A percentile compares a stretch with the other conserved stretches of the same genome.
Evolutionary conservation across 1,140 invertebrate genomes (phyloP).

Genomic region (Paralvinella palmiformis): DNA sequence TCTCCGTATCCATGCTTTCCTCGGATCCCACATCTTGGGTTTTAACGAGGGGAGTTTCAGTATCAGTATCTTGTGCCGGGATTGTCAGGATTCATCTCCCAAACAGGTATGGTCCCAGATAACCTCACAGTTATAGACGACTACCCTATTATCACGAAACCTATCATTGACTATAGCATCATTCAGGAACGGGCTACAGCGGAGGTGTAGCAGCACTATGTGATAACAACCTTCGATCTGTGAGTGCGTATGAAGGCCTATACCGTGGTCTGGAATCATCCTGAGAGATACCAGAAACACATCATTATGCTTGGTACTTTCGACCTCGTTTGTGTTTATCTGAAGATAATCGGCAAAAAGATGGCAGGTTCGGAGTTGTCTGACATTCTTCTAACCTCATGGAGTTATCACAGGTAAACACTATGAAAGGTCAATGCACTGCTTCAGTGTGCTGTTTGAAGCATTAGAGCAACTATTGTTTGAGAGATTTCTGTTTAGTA

Average conservation of each 20-base stretch:
- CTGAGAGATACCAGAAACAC: slow-evolving; percentile 23
- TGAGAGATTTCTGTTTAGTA: neutral
- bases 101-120: neutral
- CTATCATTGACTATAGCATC: neutral
- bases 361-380: slow-evolving; percentile 22
- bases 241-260: slow-evolving; percentile 7
- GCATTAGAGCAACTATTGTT: slow-evolving; percentile 15
- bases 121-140: neutral
- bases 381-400: slow-evolving; percentile 19
- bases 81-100: too few species aligned
- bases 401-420: slow-evolving; percentile 21
- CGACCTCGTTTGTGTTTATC: slow-evolving; percentile 21
- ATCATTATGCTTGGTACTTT: slow-evolving; percentile 24
- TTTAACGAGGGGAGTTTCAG: too few species aligned
- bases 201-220: neutral
- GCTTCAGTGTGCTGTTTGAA: slow-evolving; percentile 18
- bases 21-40: too few species aligned
- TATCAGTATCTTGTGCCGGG: too few species aligned
- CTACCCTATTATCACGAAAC: neutral
- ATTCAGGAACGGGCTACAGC: neutral
- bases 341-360: slow-evolving; percentile 27
- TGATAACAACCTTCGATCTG: neutral
- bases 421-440: slow-evolving; percentile 21
- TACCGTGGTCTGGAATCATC: slow-evolving; percentile 25
- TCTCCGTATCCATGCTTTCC: too few species aligned